Conservation (phyloP, 2,797 vertebrate genomes). For the Salarias fasciatus region DNA sequence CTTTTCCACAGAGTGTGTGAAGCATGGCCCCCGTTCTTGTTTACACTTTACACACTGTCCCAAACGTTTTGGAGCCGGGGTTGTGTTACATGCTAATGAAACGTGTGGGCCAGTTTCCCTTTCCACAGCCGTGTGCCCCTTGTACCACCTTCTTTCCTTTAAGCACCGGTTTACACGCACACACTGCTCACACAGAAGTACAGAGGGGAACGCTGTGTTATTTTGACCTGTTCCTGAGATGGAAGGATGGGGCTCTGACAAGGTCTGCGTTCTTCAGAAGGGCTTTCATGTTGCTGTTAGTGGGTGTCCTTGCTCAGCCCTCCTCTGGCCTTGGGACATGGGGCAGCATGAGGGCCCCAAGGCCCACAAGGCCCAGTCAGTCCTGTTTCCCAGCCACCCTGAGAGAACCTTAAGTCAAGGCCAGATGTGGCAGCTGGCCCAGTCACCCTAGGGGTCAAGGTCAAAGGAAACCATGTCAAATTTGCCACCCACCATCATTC, state of each 20-base stretch:
- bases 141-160: slow-evolving; percentile 51
- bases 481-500: slow-evolving; percentile 81
- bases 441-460: slow-evolving; percentile 82
- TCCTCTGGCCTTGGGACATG: slow-evolving; percentile 59
- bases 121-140: slow-evolving; percentile 40
- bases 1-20: too few species aligned
- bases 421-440: slow-evolving; percentile 84
- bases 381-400: slow-evolving; percentile 76
- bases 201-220: slow-evolving; percentile 58
- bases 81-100: slow-evolving; percentile 22
- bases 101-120: slow-evolving; percentile 24
- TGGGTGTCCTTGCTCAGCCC: slow-evolving; percentile 65
- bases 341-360: slow-evolving; percentile 60
- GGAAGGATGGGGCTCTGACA: slow-evolving; percentile 65
- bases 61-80: too few species aligned
- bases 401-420: slow-evolving; percentile 73
- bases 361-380: slow-evolving; percentile 71
- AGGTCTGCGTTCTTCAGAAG: slow-evolving; percentile 66
- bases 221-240: slow-evolving; percentile 66
- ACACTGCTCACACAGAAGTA: slow-evolving; percentile 47
- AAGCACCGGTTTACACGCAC: slow-evolving; percentile 52
- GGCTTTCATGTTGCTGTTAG: slow-evolving; percentile 75
- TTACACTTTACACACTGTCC: too few species aligned
- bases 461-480: slow-evolving; percentile 83
- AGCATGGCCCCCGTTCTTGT: too few species aligned